Evolutionary conservation across 2,888 invertebrate species (phyloP), one percentile per base, ranked within the genome.

Genomic region (Lordiphosa fenestrarum): DNA sequence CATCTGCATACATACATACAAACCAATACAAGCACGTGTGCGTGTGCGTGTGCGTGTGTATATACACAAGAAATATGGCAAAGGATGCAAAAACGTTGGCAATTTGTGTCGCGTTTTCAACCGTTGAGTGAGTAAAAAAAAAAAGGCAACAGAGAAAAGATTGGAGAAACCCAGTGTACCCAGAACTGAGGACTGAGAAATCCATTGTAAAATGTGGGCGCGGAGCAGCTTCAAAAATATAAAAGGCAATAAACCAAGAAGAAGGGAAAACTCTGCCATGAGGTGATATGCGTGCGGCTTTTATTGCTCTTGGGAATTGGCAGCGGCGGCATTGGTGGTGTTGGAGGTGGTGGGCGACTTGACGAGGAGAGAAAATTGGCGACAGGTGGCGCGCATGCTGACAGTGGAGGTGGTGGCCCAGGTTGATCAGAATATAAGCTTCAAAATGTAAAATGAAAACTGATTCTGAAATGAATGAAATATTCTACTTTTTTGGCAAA

Each of bases 81-180:
- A 82, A 73, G 82, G 84, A 84, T 84, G 77, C 77, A 77, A 84
- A 84, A 84, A 66, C 78, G 77, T 84, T 84, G 77, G 84, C 78
- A 77, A 77, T 84, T 77, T 77, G 77, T 82, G 85, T 82, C 82
- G 84, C 84, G 76, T 49, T 39, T 39, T n/a, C 23, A 49, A 39
- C 23, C 30, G 40, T 19, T 23, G 33, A 25, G 9, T n/a, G 12
- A 33, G 21, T 9, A 50, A 21, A 46, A 13, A 13, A 23, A 35
- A 10, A 33, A 30, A 15, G 6, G 9, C 23, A 19, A 50, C 13
- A 21, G 19, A 39, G 13, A 23, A 10, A 38, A 38, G 30, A 44
- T 44, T 44, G 42, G 10, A 44, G 13, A 30, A 44, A 30, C 15
- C 40, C 40, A 30, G 10, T 13, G 25, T 13, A 42, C 7, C 9